Evolutionary conservation across 2,113 vertebrate genomes (phyloP).

Genomic region (Pelecanus crispus): DNA sequence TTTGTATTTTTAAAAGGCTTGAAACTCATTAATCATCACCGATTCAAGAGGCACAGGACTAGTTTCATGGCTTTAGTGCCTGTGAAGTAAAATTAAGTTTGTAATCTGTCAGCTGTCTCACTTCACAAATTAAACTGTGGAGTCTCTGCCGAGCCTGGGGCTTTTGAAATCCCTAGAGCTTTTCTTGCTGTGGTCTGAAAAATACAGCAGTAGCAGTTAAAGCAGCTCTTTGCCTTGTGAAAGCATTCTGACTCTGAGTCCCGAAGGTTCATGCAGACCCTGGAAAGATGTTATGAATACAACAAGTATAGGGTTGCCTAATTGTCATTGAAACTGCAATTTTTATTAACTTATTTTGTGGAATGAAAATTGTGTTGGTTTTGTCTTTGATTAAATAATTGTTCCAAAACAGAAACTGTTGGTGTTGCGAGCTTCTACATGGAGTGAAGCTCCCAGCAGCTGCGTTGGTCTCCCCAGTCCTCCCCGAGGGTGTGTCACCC

Average conservation of each 20-base stretch:
- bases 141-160: neutral
- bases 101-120: neutral
- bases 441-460: neutral
- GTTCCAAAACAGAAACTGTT: neutral
- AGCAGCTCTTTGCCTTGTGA: neutral
- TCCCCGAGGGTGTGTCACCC: neutral
- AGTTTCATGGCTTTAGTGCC: neutral
- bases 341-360: neutral
- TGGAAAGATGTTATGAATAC: neutral
- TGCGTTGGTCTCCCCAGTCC: neutral
- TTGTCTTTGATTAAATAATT: neutral
- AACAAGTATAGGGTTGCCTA: neutral
- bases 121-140: slow-evolving; percentile 1
- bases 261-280: neutral
- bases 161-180: slow-evolving; percentile 13
- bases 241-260: neutral
- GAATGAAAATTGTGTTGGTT: neutral
- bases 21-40: neutral
- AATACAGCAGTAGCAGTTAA: neutral
- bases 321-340: neutral
- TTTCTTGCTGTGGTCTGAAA: slow-evolving; percentile 14
- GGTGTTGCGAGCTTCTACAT: neutral
- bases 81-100: slow-evolving; percentile 23
- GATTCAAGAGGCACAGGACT: neutral
- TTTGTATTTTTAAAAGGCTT: neutral